Percentiles rank a stretch among this genome's conserved stretches.
phyloP scores from a whole-genome alignment of 35 echinoderm and acorn worm species.

The Lytechinus variegatus region DNA sequence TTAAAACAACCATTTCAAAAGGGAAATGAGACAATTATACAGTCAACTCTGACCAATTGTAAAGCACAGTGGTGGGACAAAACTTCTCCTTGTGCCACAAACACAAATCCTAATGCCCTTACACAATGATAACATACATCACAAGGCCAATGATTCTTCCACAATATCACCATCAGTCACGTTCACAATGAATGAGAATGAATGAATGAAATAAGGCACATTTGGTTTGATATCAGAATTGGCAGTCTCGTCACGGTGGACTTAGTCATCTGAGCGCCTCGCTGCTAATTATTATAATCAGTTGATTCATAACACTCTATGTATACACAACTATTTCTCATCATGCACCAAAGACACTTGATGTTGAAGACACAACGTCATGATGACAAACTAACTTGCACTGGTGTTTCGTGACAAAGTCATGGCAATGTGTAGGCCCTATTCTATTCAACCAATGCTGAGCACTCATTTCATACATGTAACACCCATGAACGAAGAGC shows the following conservation, averaged over 20 bases:
- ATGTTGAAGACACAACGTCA: neutral
- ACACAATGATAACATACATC: neutral
- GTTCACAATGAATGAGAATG: neutral
- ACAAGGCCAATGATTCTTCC: neutral
- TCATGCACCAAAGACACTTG: neutral
- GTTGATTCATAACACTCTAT: conserved; percentile 40
- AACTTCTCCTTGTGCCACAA: neutral
- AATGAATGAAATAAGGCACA: conserved; percentile 14
- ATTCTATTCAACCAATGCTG: no score
- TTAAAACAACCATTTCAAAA: neutral
- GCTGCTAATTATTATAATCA: conserved; percentile 45
- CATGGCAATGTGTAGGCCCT: no score
- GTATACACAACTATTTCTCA: neutral
- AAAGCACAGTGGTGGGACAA: neutral
- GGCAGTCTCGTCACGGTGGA: neutral
- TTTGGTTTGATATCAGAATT: neutral
- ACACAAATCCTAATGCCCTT: neutral
- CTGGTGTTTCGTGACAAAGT: no score
- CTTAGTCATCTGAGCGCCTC: conserved; percentile 46
- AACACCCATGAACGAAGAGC: no score
- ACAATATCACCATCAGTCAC: neutral
- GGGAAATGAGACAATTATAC: neutral
- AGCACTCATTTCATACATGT: no score
- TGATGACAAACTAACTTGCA: no score
- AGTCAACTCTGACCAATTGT: neutral